Base-by-base conservation (phyloP, 2,113 vertebrate genomes). In the Ornithorhynchus anatinus region DNA sequence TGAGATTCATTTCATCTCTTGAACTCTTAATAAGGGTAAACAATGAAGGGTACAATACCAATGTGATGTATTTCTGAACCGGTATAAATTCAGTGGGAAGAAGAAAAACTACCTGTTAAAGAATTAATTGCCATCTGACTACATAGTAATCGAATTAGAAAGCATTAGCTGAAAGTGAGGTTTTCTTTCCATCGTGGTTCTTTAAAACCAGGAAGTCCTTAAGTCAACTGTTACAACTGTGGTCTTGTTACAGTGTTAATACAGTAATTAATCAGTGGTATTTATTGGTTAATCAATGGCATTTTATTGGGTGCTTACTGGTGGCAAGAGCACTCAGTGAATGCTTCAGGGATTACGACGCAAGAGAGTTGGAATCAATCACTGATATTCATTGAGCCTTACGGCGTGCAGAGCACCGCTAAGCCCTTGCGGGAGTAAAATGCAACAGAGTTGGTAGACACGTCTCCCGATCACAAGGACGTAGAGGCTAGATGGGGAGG, bases 101-200 rank as follows among this genome's bases (percentile, higher is more conserved):
- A 62, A 57, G 32, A 63, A 1, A 65, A 27, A 23, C 10, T 17
- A 7, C 50, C 36, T 54, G 37, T 11, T 76, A 35, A 84, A 29
- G 73, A 15, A 39, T 52, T 2, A 2, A 50, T 53, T 48, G 19
- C 2, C 13, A 2, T 29, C 1, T 4, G 2, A 36, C 50, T 8
- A 32, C 65, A 79, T 23, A 32, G 1, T 2, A 7, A 20, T 63
- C 19, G 56, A 39, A 84, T n/a, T 69, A 38, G 33, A 89, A 84
- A 74, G 40, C 23, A 6, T 58, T 75, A 51, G 29, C 68, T 17
- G 32, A 62, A 72, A 66, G 2, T 3, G 6, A 57, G 25, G 2
- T 43, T 79, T 77, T 53, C 12, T 29, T 78, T 47, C 72, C 1
- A 6, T 11, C 22, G 59, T 38, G 25, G 5, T 81, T n/a, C n/a